A percentile compares a stretch with the other conserved stretches of the same genome.
These are phyloP conservation scores for Chloroceryle inda DNA, from an alignment of 2,797 vertebrate species.

Conservation along the genomic window DNA sequence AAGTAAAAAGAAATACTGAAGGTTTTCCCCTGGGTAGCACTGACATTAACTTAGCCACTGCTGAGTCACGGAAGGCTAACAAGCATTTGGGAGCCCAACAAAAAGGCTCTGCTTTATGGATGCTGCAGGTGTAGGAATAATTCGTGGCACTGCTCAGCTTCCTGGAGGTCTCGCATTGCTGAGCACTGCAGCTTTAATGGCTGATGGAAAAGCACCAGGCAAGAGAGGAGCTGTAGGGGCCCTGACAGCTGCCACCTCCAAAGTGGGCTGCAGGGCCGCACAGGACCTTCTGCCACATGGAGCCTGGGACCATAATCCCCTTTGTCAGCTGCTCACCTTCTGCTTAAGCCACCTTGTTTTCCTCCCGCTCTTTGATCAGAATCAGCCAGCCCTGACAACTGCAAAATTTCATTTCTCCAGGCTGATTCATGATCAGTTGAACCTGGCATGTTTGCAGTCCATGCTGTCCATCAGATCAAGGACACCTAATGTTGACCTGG, in stretches of 20 bases:
- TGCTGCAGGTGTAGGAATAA: constrained; percentile 1
- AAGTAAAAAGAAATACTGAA: constrained; percentile 59
- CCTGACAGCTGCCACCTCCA: not conserved
- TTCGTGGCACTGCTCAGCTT: not conserved
- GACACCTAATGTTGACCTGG: not conserved
- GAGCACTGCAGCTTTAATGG: not conserved
- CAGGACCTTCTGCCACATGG: not conserved
- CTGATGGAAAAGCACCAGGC: not conserved
- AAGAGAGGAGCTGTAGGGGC: not conserved
- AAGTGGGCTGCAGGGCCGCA: accelerated
- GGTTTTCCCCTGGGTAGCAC: constrained; percentile 33
- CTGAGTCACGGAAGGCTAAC: constrained; percentile 59
- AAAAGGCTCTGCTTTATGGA: constrained; percentile 1
- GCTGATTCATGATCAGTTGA: not conserved
- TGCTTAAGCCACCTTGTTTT: not conserved
- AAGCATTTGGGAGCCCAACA: constrained; percentile 8
- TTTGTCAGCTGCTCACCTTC: not conserved
- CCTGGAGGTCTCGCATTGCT: not conserved
- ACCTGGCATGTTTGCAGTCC: not conserved
- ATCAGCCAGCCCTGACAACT: not conserved
- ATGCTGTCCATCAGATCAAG: not conserved
- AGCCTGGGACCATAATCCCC: not conserved
- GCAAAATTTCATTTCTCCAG: not conserved
- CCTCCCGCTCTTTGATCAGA: not conserved
- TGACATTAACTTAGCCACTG: constrained; percentile 65